Evolutionary conservation across 1,140 invertebrate species (phyloP).

Genomic region (Ctenoplectra terminalis): DNA sequence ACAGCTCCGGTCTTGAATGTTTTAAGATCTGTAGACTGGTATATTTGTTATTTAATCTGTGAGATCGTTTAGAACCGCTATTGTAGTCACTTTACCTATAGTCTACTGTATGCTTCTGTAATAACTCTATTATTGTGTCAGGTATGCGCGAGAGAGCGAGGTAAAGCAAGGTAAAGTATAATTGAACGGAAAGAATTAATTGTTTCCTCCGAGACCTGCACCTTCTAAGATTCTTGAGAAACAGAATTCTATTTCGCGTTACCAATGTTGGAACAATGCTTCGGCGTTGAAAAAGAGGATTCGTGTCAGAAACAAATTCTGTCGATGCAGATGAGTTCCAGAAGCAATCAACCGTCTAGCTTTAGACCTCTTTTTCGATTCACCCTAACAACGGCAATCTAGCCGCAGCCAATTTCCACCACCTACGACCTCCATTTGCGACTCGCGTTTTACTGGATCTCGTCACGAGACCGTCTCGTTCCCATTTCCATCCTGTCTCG

Average conservation of each 20-base stretch:
- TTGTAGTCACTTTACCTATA: background rate
- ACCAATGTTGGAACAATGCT: background rate
- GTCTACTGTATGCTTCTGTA: background rate
- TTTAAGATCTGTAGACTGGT: too few relatives aligned
- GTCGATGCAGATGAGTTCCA: constrained; percentile 63
- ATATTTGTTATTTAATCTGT: background rate
- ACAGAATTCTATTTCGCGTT: background rate
- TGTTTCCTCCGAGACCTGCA: background rate
- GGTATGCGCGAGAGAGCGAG: too few relatives aligned
- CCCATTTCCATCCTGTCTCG: constrained; percentile 1
- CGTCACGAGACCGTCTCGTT: constrained; percentile 74
- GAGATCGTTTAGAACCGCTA: background rate
- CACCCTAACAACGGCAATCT: constrained; percentile 74
- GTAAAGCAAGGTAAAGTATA: background rate
- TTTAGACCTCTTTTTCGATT: constrained; percentile 57
- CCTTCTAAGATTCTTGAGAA: background rate
- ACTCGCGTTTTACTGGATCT: constrained; percentile 77
- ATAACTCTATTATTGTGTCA: background rate
- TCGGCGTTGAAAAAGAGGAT: constrained; percentile 1
- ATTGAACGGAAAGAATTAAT: background rate
- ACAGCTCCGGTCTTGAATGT: background rate
- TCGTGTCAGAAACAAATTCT: constrained; percentile 72
- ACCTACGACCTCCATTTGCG: constrained; percentile 77
- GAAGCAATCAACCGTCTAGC: constrained; percentile 67
- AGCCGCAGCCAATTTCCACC: constrained; percentile 67